These are phyloP conservation scores for Drosophila acutilabella DNA, from an alignment of 2,888 invertebrate species.

Conservation along the genomic window DNA sequence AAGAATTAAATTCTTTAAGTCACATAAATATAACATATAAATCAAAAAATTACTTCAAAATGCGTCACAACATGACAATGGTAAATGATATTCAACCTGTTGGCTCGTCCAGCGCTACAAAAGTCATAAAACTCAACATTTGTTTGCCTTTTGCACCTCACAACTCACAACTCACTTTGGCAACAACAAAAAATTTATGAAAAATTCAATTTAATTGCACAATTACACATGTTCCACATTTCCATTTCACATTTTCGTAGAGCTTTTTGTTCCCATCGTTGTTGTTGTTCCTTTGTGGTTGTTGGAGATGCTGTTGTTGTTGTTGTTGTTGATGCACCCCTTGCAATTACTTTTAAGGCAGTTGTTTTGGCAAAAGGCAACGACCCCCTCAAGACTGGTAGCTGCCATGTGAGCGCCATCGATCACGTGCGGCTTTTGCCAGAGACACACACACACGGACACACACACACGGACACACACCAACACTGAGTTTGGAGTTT, in stretches of 20 bases:
- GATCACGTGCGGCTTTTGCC: slow-evolving; percentile 79
- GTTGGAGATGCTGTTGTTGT: slow-evolving; percentile 26
- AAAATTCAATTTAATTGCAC: slow-evolving; percentile 85
- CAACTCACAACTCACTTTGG: slow-evolving; percentile 33
- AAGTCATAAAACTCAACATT: slow-evolving; percentile 41
- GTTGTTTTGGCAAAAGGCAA: slow-evolving; percentile 61
- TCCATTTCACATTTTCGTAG: slow-evolving; percentile 65
- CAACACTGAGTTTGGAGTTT: slow-evolving; percentile 48
- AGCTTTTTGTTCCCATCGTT: slow-evolving; percentile 16
- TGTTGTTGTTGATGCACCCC: slow-evolving; percentile 67
- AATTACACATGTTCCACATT: slow-evolving; percentile 82
- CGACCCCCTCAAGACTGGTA: slow-evolving; percentile 71
- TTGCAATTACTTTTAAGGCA: slow-evolving; percentile 79
- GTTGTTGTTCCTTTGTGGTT: not conserved
- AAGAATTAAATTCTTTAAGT: too few species aligned
- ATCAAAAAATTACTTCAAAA: not conserved
- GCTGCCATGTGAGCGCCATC: slow-evolving; percentile 63
- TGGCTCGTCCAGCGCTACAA: slow-evolving; percentile 37
- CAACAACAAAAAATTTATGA: slow-evolving; percentile 77
- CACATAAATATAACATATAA: not conserved
- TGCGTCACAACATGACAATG: not conserved
- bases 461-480: slow-evolving; percentile 2
- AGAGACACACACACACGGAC: slow-evolving; percentile 36
- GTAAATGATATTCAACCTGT: slow-evolving; percentile 60
- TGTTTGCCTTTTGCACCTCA: slow-evolving; percentile 39